Base-by-base conservation (phyloP, 2,888 invertebrate genomes). In the Ceraclea dissimilis region DNA sequence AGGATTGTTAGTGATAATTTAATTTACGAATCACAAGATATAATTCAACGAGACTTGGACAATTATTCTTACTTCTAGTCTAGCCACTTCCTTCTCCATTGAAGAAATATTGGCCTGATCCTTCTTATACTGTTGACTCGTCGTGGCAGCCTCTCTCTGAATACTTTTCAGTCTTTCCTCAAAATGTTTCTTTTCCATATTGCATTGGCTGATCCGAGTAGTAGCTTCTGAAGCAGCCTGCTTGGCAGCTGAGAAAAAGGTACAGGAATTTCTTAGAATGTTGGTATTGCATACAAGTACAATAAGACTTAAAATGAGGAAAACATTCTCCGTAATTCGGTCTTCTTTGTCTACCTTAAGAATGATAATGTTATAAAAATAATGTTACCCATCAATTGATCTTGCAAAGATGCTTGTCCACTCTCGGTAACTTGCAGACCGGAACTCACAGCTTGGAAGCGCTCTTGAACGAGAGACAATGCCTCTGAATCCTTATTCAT, bases 391-490 rank as follows among this genome's bases (percentile, higher is more conserved):
- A 93, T 93, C 18, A 96, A 79, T 69, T 94, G 94, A 63, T 93
- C 91, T 68, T 92, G 90, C 53, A 97, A 76, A 0, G 95, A 90
- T 33, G 89, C 88, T 5, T 90, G 84, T 66, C 84, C 81, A 0
- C 92, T 92, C 60, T 85, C 83, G 17, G 85, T 88, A 63, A 85
- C 88, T 52, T 88, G 85, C 64, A 89, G 77, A 10, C 97, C 97
- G 31, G 88, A 80, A 66, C 86, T 88, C 43, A 94, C 82, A 18
- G 93, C 93, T 66, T 96, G 87, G 66, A 86, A 90, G 63, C 82
- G 83, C 62, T 83, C 83, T 71, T 93, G 89, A 0, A 94, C 91
- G 33, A 76, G 79, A 8, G 76, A 75, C 63, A 90, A 79, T 0
- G 84, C 85, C 52, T 83, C 82, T 13, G 79, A 78, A 67, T 91